Evolutionary conservation across 1,140 invertebrate genomes (phyloP), one percentile per base, ranked within the genome.

Genomic region (Drosophila paulistorum): DNA sequence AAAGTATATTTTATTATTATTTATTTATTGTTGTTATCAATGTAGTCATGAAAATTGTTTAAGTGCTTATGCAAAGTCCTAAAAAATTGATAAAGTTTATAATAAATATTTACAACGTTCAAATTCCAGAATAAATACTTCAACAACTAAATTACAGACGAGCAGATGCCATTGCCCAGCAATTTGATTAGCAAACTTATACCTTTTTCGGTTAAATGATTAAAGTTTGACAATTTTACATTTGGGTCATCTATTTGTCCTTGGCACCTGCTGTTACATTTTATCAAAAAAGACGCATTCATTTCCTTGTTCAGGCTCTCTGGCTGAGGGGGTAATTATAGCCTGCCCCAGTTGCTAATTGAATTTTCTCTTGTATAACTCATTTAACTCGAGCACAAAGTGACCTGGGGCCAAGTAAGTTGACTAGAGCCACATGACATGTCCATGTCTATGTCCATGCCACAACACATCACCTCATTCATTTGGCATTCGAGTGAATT

Each of bases 11-110:
- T 63, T 62, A 65, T 68, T 68, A 59, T 55, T 70, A 58, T 73
- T 73, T 76, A 69, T 74, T 73, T 69, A 63, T 65, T 78, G 77
- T 81, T 85, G 75, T 86, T 86, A 77, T 68, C 59, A 35, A 63
- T 45, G 74, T 86, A 79, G 76, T 82, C 76, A 86, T 59, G 62
- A 37, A 54, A 51, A 58, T 5, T 60, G 41, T 63, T 69, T 14
- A 14, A 65, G 64, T 72, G 59, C 69, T 83, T 83, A 69, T 66
- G 77, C 62, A 76, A 76, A 63, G 59, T 76, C 57, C 66, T 73
- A 64, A 68, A 58, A 65, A 89, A 79, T 62, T 63, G 81, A 78
- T 82, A 78, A 85, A 86, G 39, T 65, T 62, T 70, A 77, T 63
- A 23, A 26, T 54, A 20, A 45, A 45, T 17, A 45, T 7, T 17